Evolutionary conservation across 2,113 vertebrate species (phyloP), one percentile per base, ranked within the genome.

Genomic region (Hippopotamus amphibius): DNA sequence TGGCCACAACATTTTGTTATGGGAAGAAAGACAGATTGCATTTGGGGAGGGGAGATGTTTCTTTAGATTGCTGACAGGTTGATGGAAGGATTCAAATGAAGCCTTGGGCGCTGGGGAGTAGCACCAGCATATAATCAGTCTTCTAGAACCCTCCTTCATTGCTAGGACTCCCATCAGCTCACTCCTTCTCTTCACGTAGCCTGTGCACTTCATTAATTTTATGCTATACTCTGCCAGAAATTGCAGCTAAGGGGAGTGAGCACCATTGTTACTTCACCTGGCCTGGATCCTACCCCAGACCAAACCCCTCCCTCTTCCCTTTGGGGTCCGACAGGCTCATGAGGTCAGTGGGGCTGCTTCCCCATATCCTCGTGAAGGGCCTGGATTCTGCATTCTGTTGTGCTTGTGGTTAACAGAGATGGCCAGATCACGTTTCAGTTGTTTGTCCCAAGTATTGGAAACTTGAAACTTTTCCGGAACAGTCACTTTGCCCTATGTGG

Each of bases 371-470:
- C 83, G 37, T 57, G 53, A 16, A 86, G 53, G 72, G 26, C 77
- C 30, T 71, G 71, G 46, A 59, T 71, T 82, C 30, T 57, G 12
- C 59, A 95, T 79, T 95, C 84, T 63, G 16, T 66, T 79, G 71
- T 69, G 15, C 13, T 94, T 6, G 4, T 61, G 46, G 90, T 61
- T 89, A 86, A 24, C 43, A 87, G 88, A 85, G 55, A 55, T 24
- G 9, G 37, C 50, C 61, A 89, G 93, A 91, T 95, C 72, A 71
- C 0, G 14, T 86, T 94, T 93, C 94, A 55, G 53, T 83, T 69
- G 81, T 48, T 76, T 93, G 71, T 85, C 55, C 57, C 53, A 90
- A 91, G 96, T 96, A 80, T 41, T 87, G 95, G 97, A 93, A 94
- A 96, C 88, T 46, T 68, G 94, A 96, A 94, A 74, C 50, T 61